These are phyloP conservation scores for Hetaerina americana DNA, from an alignment of 1,140 invertebrate genomes.

Conservation along the genomic window DNA sequence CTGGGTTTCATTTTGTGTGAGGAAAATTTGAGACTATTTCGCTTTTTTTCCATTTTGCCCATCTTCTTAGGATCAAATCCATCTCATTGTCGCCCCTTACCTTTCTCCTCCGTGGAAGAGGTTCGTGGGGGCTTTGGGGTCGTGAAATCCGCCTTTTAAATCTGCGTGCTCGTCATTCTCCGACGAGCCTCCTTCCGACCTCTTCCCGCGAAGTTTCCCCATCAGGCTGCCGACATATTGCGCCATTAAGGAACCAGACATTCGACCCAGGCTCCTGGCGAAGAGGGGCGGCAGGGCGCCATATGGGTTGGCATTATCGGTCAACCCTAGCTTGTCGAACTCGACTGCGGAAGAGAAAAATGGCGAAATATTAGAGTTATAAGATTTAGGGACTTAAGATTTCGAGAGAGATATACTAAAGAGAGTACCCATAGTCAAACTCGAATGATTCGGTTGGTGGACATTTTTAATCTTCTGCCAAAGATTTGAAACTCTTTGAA, in stretches of 20 bases:
- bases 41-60: too few species aligned
- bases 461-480: too few species aligned
- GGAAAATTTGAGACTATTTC: too few species aligned
- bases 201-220: constrained; percentile 39
- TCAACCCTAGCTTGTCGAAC: constrained; percentile 66
- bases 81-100: too few species aligned
- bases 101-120: constrained; percentile 63
- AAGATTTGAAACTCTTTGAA: too few species aligned
- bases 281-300: constrained; percentile 58
- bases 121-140: constrained; percentile 20
- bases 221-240: constrained; percentile 40
- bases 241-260: constrained; percentile 47
- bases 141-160: not conserved
- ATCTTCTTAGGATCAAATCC: too few species aligned
- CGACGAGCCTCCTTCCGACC: constrained; percentile 11
- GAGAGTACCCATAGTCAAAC: too few species aligned
- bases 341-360: constrained; percentile 42
- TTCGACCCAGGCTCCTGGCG: constrained; percentile 50
- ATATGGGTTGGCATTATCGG: constrained; percentile 73
- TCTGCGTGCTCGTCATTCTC: not conserved
- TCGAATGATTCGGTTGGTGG: too few species aligned
- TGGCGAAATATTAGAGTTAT: too few species aligned
- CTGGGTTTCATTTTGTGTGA: too few species aligned
- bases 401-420: too few species aligned
- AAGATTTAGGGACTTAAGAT: too few species aligned